These are phyloP conservation scores for Clusia tigrina DNA, from an alignment of 2,888 invertebrate genomes.

Conservation along the genomic window DNA sequence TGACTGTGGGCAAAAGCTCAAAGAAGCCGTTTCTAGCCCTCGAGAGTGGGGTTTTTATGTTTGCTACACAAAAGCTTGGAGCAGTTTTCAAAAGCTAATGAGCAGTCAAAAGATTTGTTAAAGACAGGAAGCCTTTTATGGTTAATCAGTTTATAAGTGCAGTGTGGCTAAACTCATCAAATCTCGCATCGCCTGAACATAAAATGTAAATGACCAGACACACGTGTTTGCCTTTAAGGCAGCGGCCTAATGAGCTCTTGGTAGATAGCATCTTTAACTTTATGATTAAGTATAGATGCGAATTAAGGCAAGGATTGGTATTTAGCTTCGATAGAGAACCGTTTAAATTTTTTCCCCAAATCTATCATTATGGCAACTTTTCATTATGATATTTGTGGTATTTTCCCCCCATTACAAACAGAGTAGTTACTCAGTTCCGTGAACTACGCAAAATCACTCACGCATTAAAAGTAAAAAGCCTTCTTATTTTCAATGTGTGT, in stretches of 20 bases:
- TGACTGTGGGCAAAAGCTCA: constrained; percentile 20
- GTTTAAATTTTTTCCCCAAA: too few relatives aligned
- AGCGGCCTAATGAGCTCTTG: too few relatives aligned
- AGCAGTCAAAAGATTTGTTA: constrained; percentile 38
- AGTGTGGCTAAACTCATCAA: too few relatives aligned
- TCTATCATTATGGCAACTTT: too few relatives aligned
- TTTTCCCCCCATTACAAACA: not conserved
- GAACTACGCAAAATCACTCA: constrained; percentile 13
- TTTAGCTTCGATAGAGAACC: too few relatives aligned
- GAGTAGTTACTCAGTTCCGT: not conserved
- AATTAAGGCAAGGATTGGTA: too few relatives aligned
- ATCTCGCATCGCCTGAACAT: too few relatives aligned
- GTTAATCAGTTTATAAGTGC: constrained; percentile 52
- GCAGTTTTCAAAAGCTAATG: not conserved
- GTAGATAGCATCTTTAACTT: too few relatives aligned
- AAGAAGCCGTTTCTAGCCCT: not conserved
- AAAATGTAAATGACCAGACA: too few relatives aligned
- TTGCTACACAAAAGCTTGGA: not conserved
- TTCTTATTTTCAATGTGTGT: constrained; percentile 3
- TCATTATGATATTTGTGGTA: not conserved
- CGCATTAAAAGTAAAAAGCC: constrained; percentile 19
- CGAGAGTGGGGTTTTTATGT: constrained; percentile 17
- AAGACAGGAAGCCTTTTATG: constrained; percentile 53
- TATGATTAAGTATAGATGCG: too few relatives aligned
- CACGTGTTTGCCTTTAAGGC: too few relatives aligned